Evolutionary conservation across 1,140 invertebrate genomes (phyloP).

Genomic region (Ridgeia piscesae): DNA sequence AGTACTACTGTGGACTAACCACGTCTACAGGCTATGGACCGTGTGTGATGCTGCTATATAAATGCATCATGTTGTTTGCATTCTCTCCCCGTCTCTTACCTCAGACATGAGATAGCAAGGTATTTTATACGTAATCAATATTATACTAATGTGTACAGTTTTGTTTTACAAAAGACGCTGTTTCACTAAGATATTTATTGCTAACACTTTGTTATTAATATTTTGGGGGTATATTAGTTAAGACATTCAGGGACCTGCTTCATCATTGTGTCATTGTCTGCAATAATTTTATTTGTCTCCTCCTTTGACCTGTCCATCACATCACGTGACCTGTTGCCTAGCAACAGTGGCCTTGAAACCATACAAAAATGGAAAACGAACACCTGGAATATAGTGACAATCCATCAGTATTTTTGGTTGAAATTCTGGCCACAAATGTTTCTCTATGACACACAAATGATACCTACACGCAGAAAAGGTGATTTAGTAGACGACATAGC

Average conservation of each 20-base stretch:
- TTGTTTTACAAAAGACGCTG: background rate
- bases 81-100: background rate
- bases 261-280: background rate
- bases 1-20: background rate
- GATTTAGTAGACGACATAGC: too few species aligned
- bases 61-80: background rate
- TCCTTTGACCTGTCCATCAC: too few species aligned
- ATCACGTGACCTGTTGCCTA: too few species aligned
- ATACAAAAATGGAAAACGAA: too few species aligned
- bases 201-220: background rate
- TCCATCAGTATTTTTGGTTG: too few species aligned
- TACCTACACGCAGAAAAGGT: too few species aligned
- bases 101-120: background rate
- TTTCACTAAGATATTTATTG: background rate
- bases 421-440: too few species aligned
- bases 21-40: background rate
- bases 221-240: background rate
- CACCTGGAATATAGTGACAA: too few species aligned
- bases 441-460: too few species aligned
- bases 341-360: too few species aligned
- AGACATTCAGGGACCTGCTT: background rate
- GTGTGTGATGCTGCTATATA: background rate
- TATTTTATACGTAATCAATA: background rate
- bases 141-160: background rate
- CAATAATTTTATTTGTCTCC: background rate